Conservation (phyloP, 2,113 vertebrate species). For the Archilochus colubris region DNA sequence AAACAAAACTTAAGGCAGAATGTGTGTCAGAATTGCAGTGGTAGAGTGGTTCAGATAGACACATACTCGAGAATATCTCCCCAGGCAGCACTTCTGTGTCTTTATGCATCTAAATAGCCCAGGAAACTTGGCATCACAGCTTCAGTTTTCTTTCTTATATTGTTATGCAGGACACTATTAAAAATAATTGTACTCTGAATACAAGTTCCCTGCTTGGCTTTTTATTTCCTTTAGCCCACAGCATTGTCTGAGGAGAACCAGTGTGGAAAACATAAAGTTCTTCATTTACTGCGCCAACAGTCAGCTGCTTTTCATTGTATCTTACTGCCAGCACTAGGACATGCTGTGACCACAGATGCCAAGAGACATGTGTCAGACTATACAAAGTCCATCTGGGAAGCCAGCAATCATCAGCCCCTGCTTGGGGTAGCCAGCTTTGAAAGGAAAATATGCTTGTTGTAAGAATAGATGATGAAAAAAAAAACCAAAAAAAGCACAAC, state of each 20-base stretch:
- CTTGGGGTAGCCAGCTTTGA: not conserved
- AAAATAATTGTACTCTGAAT: not conserved
- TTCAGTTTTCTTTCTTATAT: not conserved
- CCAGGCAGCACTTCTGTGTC: not conserved
- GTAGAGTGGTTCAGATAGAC: rapidly evolving
- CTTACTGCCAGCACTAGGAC: constrained; percentile 14
- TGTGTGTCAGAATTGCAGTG: not conserved
- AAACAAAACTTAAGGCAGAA: not conserved
- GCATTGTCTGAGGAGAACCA: not conserved
- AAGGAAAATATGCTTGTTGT: not conserved
- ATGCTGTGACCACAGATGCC: constrained; percentile 56
- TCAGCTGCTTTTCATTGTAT: not conserved
- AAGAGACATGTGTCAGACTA: constrained; percentile 17
- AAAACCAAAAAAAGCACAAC: not conserved
- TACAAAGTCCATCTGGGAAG: constrained; percentile 33
- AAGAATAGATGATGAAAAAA: not conserved
- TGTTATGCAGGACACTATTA: not conserved
- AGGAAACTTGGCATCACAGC: not conserved
- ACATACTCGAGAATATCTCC: not conserved
- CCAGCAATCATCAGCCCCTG: not conserved
- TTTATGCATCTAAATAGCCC: not conserved
- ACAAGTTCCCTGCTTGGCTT: not conserved
- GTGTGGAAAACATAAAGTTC: not conserved
- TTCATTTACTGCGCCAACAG: not conserved
- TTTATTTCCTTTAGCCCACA: not conserved